phyloP scores from a whole-genome alignment of 1,140 invertebrate species.

The Hyles vespertilio region DNA sequence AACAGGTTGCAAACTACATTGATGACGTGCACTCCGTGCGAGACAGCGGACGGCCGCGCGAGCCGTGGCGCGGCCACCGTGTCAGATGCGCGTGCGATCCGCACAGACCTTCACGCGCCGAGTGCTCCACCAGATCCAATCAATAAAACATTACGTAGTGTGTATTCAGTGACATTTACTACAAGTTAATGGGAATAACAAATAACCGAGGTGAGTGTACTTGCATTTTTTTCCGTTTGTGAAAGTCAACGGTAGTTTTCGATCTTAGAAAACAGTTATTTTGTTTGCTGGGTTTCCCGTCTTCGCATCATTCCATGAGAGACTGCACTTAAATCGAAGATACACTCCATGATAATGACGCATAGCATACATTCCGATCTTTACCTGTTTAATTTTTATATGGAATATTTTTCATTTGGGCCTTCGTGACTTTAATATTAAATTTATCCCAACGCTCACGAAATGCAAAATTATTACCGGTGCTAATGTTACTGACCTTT shows the following conservation, averaged over 20 bases:
- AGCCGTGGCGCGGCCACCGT: constrained; percentile 13
- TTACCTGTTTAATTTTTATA: no score
- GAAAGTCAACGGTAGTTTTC: constrained; percentile 37
- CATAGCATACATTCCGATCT: no score
- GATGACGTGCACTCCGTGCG: constrained; percentile 23
- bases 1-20: constrained; percentile 37
- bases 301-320: no score
- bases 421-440: no score
- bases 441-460: no score
- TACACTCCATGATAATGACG: no score
- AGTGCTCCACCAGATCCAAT: constrained; percentile 2
- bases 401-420: no score
- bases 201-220: constrained; percentile 36
- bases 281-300: constrained; percentile 12
- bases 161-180: no score
- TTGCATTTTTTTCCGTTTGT: constrained; percentile 29
- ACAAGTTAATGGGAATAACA: constrained; percentile 31
- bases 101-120: constrained; percentile 26
- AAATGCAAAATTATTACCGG: no score
- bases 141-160: no score
- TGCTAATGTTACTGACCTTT: no score
- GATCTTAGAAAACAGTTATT: constrained; percentile 29
- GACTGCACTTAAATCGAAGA: no score
- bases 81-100: constrained; percentile 42
- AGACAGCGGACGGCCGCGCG: constrained; percentile 22